Evolutionary conservation across 2,797 vertebrate genomes (phyloP), one percentile per base, ranked within the genome.

Genomic region (Trachurus trachurus): DNA sequence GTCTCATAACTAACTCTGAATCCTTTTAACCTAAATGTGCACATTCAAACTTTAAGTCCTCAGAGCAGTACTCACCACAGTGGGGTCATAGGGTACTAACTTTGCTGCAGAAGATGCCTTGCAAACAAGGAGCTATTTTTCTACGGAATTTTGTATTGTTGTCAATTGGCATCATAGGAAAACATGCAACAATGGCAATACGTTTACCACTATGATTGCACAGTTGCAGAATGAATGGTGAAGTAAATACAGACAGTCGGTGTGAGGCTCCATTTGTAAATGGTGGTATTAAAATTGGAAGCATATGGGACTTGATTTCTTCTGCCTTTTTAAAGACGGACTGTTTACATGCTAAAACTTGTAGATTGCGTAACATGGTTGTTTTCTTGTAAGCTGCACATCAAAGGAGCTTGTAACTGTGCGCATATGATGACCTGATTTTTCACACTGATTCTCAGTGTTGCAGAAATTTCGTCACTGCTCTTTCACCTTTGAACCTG

Each of bases 401-500:
- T 54, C 7, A 74, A 52, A 63, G 9, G 9, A 61, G 44, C 26
- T 17, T 57, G 34, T 57, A 17, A 40, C 34, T 39, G 7, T 50
- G 54, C 29, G 45, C 15, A n/a, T 19, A 15, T 47, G 8, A 40
- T 42, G 56, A 9, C 39, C 60, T 39, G 9, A 39, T 74, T 72
- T 60, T 26, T 26, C 17, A 42, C 19, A 15, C 47, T 19, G 22
- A 40, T 53, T 71, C 5, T 65, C 45, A 39, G 29, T 19, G 5
- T 42, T 63, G 58, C 47, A 65, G 52, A 61, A 1, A 15, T 73
- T 9, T 21, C 5, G 4, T 63, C 21, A 3, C 49, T 44, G 74
- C 34, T 49, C 52, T 72, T 66, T 86, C 59, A 90, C 84, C 88
- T 88, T 88, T 88, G 82, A 81, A 74, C 78, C 1, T 0, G 0